These are phyloP conservation scores for Campylomormyrus tamandua DNA, from an alignment of 2,113 vertebrate species.

Conservation along the genomic window DNA sequence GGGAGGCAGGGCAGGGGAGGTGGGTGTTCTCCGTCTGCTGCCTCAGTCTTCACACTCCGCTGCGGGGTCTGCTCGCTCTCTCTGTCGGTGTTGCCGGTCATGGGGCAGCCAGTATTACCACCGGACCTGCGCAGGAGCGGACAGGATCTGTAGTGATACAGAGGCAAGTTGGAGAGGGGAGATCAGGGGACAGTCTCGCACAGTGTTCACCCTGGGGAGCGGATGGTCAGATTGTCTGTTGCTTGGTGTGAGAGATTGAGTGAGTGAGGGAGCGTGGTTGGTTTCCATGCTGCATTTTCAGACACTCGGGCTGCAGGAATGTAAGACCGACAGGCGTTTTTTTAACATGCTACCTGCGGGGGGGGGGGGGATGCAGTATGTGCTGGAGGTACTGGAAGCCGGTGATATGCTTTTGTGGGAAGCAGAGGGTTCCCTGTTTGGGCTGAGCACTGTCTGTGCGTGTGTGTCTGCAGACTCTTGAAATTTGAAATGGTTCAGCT, in stretches of 20 bases:
- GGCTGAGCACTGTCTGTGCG: not conserved
- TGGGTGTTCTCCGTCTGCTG: constrained; percentile 40
- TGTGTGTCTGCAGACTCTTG: not conserved
- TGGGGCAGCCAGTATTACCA: constrained; percentile 1
- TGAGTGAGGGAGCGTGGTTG: not conserved
- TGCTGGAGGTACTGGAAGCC: not conserved
- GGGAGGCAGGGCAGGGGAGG: constrained; percentile 35
- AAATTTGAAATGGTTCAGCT: not conserved
- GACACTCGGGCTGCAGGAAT: not conserved
- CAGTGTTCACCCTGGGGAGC: not conserved
- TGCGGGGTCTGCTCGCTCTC: not conserved
- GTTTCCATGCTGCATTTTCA: not conserved
- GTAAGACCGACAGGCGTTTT: not conserved
- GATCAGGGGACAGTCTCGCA: not conserved
- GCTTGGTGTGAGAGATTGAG: not conserved
- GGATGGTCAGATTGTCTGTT: not conserved
- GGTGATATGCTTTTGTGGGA: not conserved
- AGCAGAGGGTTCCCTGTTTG: not conserved
- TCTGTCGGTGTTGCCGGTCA: constrained; percentile 1
- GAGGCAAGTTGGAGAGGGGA: not conserved
- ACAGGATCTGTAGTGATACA: not conserved
- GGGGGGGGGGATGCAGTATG: not conserved
- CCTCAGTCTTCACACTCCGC: constrained; percentile 29
- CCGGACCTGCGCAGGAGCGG: not conserved
- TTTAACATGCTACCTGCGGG: not conserved